These are phyloP conservation scores for Pelodiscus sinensis DNA, from an alignment of 2,113 vertebrate species.

Conservation along the genomic window DNA sequence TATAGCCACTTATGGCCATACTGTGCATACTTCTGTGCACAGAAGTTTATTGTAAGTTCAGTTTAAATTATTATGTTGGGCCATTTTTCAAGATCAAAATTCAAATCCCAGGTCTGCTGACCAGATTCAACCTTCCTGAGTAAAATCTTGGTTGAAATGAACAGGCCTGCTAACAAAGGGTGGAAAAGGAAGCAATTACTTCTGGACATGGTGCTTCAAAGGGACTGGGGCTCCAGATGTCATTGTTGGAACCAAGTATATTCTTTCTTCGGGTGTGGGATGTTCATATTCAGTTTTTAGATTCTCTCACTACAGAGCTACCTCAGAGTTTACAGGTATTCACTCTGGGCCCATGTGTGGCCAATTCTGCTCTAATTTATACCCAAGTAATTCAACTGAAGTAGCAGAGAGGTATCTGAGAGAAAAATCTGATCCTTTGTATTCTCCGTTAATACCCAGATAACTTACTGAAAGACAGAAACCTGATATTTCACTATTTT, in stretches of 20 bases:
- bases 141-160: neutral
- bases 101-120: neutral
- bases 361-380: neutral
- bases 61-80: neutral
- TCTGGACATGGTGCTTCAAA: too few species aligned
- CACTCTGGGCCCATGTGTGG: neutral
- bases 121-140: neutral
- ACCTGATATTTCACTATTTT: neutral
- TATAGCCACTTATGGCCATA: neutral
- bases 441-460: neutral
- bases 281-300: neutral
- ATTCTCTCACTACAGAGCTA: neutral
- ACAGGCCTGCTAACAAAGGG: too few species aligned
- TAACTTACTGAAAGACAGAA: neutral
- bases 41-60: neutral
- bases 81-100: neutral
- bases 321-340: neutral
- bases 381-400: too few species aligned
- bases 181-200: too few species aligned
- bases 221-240: too few species aligned
- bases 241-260: neutral
- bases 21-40: rapidly evolving
- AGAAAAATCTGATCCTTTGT: neutral
- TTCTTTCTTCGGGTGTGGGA: neutral
- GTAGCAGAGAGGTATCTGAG: neutral